Conservation (phyloP, 2,797 vertebrate species). For the Pseudomugil tenellus region DNA sequence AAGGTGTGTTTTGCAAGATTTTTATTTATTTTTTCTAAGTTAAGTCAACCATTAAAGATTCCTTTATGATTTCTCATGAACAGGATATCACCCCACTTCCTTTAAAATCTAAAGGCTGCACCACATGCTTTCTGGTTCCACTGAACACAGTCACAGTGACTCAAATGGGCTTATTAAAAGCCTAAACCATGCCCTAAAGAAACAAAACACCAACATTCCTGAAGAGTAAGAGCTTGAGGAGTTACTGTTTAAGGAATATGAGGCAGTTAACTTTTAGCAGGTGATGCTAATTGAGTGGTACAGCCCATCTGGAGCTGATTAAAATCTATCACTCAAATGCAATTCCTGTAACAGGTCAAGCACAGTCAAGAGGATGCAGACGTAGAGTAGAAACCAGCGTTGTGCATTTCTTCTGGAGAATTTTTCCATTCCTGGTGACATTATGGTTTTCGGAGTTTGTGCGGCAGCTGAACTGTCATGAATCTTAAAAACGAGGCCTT, state of each 20-base stretch:
- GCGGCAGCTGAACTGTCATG: constrained; percentile 29
- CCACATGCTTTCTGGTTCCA: constrained; percentile 8
- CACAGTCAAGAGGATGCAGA: not conserved
- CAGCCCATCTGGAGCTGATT: constrained; percentile 66
- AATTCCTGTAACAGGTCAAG: constrained; percentile 42
- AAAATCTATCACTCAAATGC: constrained; percentile 45
- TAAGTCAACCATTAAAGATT: constrained; percentile 5
- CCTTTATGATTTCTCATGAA: constrained; percentile 45
- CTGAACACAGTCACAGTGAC: constrained; percentile 10
- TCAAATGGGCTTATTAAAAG: constrained; percentile 29
- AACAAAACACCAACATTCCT: not conserved
- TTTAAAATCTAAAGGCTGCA: constrained; percentile 2
- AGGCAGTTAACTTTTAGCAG: constrained; percentile 53
- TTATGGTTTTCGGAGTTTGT: constrained; percentile 24
- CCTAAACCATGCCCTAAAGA: not conserved
- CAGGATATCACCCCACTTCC: constrained; percentile 30
- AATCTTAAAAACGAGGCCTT: constrained; percentile 32
- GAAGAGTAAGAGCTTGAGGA: not conserved
- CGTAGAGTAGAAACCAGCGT: not conserved
- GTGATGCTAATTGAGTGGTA: constrained; percentile 61
- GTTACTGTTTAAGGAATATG: constrained; percentile 28
- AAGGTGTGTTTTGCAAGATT: not conserved
- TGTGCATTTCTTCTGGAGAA: not conserved
- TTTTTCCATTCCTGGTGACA: constrained; percentile 28
- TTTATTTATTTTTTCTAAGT: not conserved